Base-by-base conservation (phyloP, 92 coral and sea anemone species). In the Epizoanthus ramosus region DNA sequence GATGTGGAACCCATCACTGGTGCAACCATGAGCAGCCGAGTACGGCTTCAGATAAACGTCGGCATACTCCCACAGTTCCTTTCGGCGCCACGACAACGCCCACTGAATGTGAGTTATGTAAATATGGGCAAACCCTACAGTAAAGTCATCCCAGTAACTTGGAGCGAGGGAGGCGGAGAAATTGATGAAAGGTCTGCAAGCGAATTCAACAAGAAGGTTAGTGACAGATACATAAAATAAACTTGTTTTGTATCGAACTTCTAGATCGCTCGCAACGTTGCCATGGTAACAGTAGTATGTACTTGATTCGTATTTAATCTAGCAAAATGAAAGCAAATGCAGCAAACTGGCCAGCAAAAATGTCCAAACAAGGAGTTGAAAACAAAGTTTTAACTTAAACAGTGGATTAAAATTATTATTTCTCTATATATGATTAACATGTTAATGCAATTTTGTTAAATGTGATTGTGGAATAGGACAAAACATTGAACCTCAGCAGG, bases 1-100 rank as follows among this genome's bases (percentile, higher is more conserved):
- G 97, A 91, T 61, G 82, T 97, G 18, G 99, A 97, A 63, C 97
- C 99, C 0, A 77, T 94, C 25, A 89, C 93, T 0, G 99, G 99
- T 25, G 31, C 67, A 2, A 87, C 93, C 9, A 82, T 92, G 92
- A 84, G 83, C 4, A 83, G 87, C n/a, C 85, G 85, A 68, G 77
- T 86, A 58, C 91, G 98, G 74, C 14, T 90, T 68, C 99, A 97
- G 79, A 12, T 94, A 57, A 97, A 94, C 83, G 81, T 85, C n/a
- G 85, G 87, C 6, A 74, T 92, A 45, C 88, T 87, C 59, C 58
- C 58, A 16, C 63, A 77, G 53, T 65, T 71, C 5, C 80, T 92
- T n/a, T 63, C 79, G 21, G 80, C 84, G 13, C 67, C 86, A 50
- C 88, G 96, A 5, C 79, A 75, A 33, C 84, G 41, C 18, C 91